Evolutionary conservation across 2,797 vertebrate genomes (phyloP), one percentile per base, ranked within the genome.

Genomic region (Melanotaenia nigrans): DNA sequence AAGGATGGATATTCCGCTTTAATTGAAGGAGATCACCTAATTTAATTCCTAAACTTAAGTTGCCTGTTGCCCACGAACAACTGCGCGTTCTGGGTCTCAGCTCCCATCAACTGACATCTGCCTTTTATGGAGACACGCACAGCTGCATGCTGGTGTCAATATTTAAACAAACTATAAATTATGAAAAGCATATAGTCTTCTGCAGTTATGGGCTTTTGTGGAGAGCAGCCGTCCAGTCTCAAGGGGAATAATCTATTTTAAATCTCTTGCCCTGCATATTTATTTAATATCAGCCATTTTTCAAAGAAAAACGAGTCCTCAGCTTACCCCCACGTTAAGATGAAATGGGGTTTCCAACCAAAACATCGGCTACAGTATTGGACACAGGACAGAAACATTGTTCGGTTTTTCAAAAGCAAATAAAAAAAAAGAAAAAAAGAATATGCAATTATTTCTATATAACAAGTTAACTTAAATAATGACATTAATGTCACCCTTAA

Each of bases 1-100:
- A 2, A n/a, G 45, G 18, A 9, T 47, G 89, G 87, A 74, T 65
- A 86, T 90, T 68, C 32, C 22, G 90, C 90, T 79, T 90, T 88
- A 22, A 88, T 94, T 63, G 54, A 38, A 38, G 36, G 5, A 45
- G 42, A 45, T 20, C 16, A 47, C n/a, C 25, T 35, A 69, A 88
- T 82, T 81, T 45, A 36, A 81, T 53, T 59, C n/a, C 55, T 68
- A 64, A 75, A 81, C 61, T 78, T 20, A 10, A 67, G 61, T 59
- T 66, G 64, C 71, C 68, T 75, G 71, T 88, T 85, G 85, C 67
- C 75, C 54, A 47, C 49, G n/a, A 69, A 68, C 22, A 42, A 28
- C 47, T 67, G 69, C 5, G 20, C 61, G 35, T 56, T 1, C 62
- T 20, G 56, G 51, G 22, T 13, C 54, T 30, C 45, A 73, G 28